Evolutionary conservation across 2,113 vertebrate genomes (phyloP), one percentile per base, ranked within the genome.

Genomic region (Rallus limicola): DNA sequence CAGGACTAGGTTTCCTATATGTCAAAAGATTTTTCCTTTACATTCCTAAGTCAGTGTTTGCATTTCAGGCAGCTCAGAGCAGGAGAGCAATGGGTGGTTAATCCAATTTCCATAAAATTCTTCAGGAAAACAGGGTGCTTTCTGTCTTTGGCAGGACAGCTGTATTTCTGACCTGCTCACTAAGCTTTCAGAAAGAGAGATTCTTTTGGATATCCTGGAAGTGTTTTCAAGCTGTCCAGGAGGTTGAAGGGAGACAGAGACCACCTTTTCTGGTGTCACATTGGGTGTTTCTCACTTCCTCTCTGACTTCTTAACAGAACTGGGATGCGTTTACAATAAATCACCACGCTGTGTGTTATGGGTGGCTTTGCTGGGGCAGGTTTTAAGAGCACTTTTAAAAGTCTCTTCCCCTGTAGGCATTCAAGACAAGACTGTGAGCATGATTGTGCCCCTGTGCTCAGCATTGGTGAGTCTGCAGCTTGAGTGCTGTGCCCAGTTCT

Each of bases 271-370:
- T 91, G 3, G 96, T 94, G 76, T 92, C 34, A 70, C 56, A 58
- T 31, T 1, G 13, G 15, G 7, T 60, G 65, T 65, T 95, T 97
- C 92, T 94, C 86, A 70, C 90, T 92, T 70, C 86, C 46, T 74
- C 91, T 92, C 91, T 86, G 79, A 72, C 12, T 59, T 78, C 95
- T 97, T 79, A 65, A 63, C 86, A 91, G 88, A 89, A 89, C 64
- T 80, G 55, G 74, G 62, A 52, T 89, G 16, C 10, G 1, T 85
- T 78, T 8, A 4, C 83, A 40, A 52, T 55, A 90, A 55, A 31
- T 78, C 52, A 29, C 71, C 46, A 31, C 13, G 6, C 4, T 53
- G 23, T 53, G 26, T 3, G 19, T 40, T 81, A 16, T 25, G 42
- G 34, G 34, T 52, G 9, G 16, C 36, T 87, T 18, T 34, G 44